Evolutionary conservation across 2,888 invertebrate species (phyloP), one percentile per base, ranked within the genome.

Genomic region (Crepidodera aurea): DNA sequence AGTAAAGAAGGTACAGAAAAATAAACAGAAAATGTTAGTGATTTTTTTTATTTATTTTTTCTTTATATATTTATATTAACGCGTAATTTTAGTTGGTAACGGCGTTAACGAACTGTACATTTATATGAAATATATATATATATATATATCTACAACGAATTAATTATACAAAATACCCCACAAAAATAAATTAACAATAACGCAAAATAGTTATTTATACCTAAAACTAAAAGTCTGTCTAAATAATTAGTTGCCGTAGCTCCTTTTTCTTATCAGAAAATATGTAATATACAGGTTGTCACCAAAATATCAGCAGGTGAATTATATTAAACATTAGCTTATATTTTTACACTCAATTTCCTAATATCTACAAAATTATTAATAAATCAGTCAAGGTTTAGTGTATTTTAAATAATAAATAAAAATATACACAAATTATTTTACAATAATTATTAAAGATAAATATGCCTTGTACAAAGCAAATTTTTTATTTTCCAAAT

Each of bases 11-110:
- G 22, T 4, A 32, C 2, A 7, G n/a, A 32, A 2, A 32, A 50
- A 50, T 34, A 32, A 50, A 18, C 16, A 3, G 15, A 18, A 12
- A 3, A 1, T 50, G 4, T 18, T 34, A 27, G 25, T 50, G 27
- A 27, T 50, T 1, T 32, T 50, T 50, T 50, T 12, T 32, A 6
- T 50, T 50, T 15, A 27, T 18, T 50, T 32, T 50, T 50, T 32
- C 29, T 15, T n/a, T n/a, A n/a, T 48, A n/a, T 50, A 50, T 29
- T 27, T 48, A 15, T 3, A 48, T 16, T 48, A 32, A n/a, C 12
- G 18, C 12, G 29, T 32, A 50, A 50, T 10, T 16, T 50, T 50
- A 50, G 50, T 50, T 32, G 50, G 50, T 34, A 50, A 50, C 50
- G 29, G 27, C 27, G 32, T 50, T 34, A 32, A 18, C 13, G 25